These are phyloP conservation scores for Myotis daubentonii DNA, from an alignment of 2,797 vertebrate genomes.

Conservation along the genomic window DNA sequence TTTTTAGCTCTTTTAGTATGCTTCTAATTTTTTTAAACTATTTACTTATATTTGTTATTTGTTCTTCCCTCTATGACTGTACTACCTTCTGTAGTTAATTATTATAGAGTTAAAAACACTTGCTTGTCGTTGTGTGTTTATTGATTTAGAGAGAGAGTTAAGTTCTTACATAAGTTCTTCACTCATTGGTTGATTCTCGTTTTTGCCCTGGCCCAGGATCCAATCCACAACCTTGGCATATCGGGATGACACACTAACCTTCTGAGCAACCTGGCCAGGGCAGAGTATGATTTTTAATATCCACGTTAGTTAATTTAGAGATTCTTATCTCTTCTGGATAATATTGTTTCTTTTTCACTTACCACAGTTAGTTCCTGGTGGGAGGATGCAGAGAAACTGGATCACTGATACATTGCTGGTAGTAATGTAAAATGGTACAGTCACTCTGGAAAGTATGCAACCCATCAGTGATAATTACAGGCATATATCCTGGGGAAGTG, in stretches of 20 bases:
- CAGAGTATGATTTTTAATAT: not conserved
- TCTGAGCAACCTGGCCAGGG: not conserved
- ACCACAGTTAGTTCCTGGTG: not conserved
- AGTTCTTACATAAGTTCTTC: not conserved
- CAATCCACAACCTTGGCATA: not conserved
- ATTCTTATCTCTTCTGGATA: not conserved
- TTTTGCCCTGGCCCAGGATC: not conserved
- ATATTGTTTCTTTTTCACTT: conserved; percentile 23
- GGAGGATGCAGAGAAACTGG: not conserved
- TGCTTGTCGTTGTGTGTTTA: not conserved
- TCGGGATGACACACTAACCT: not conserved
- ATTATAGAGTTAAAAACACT: conserved; percentile 12
- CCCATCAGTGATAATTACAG: not conserved
- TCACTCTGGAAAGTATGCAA: not conserved
- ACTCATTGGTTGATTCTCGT: not conserved
- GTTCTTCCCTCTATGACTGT: not conserved
- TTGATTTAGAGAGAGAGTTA: too few relatives aligned
- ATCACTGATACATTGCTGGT: not conserved
- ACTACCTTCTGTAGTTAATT: not conserved
- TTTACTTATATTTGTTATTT: conserved; percentile 35
- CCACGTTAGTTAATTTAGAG: not conserved
- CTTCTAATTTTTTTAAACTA: conserved; percentile 4
- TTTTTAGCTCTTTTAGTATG: not conserved
- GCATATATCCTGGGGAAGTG: not conserved
- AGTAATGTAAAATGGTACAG: not conserved